Conservation (phyloP, 1,140 invertebrate species). For the Tetragonula clypearis region DNA sequence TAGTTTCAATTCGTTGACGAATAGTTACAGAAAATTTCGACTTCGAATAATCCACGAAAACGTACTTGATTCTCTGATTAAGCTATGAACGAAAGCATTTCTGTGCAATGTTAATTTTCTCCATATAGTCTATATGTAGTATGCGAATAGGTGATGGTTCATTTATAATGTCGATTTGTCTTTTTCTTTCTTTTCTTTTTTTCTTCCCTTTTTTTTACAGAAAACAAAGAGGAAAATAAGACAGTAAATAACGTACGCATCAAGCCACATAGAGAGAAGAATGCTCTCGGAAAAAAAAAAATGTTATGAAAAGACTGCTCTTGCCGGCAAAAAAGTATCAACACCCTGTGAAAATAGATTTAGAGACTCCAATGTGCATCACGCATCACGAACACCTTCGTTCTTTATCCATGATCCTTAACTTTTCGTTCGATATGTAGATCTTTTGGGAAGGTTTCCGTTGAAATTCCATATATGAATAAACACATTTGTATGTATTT, state of each 20-base stretch:
- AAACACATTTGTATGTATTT: constrained; percentile 16
- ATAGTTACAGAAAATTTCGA: background rate
- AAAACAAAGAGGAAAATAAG: background rate
- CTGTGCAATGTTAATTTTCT: constrained; percentile 51
- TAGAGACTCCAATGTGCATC: background rate
- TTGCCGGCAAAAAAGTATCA: constrained; percentile 41
- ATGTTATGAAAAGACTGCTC: constrained; percentile 60
- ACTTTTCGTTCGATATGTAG: constrained; percentile 13
- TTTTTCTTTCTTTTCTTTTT: background rate
- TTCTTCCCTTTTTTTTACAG: background rate
- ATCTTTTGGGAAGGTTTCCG: background rate
- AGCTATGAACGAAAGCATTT: constrained; percentile 11
- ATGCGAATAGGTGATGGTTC: constrained; percentile 11
- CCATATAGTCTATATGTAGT: constrained; percentile 53
- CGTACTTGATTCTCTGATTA: background rate
- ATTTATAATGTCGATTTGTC: constrained; percentile 25
- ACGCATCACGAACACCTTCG: constrained; percentile 14
- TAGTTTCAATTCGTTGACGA: background rate
- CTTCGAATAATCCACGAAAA: background rate
- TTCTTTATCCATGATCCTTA: constrained; percentile 3
- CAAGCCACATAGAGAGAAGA: constrained; percentile 35
- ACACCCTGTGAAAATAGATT: constrained; percentile 31
- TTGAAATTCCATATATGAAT: constrained; percentile 19
- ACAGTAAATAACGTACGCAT: background rate
- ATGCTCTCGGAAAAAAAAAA: background rate